A percentile compares a stretch with the other conserved stretches of the same genome.
Conservation (phyloP, 2,888 invertebrate species). For the Galerucella pusilla region DNA sequence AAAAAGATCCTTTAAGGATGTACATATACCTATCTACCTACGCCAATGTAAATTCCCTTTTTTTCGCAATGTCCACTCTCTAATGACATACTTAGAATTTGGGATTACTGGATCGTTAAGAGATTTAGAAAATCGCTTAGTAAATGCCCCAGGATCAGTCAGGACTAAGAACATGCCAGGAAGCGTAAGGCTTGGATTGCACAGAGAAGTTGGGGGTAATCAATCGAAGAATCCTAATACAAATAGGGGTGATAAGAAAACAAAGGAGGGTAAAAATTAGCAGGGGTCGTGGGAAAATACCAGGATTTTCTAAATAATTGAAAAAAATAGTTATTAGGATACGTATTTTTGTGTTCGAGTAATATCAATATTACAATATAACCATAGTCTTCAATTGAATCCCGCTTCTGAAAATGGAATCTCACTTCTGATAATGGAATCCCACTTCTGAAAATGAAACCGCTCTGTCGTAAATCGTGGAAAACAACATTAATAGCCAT, state of each 20-base stretch:
- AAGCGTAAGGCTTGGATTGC: slow-evolving; percentile 27
- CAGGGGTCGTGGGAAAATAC: slow-evolving; percentile 21
- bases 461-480: slow-evolving; percentile 4
- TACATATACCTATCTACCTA: neutral
- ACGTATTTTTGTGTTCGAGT: neutral
- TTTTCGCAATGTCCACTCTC: slow-evolving; percentile 37
- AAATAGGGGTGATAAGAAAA: slow-evolving; percentile 40
- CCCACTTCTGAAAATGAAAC: slow-evolving; percentile 7
- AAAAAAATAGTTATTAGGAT: neutral
- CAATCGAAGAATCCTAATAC: slow-evolving; percentile 35
- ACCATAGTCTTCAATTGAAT: too few species aligned
- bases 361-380: too few species aligned
- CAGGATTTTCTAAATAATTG: slow-evolving; percentile 9
- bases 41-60: slow-evolving; percentile 31
- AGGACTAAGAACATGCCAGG: slow-evolving; percentile 48
- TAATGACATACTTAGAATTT: slow-evolving; percentile 51
- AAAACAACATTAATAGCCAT: slow-evolving; percentile 11
- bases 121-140: slow-evolving; percentile 61
- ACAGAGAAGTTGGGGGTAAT: slow-evolving; percentile 9
- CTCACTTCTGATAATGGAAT: neutral
- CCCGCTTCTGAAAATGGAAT: neutral
- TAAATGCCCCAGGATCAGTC: slow-evolving; percentile 61
- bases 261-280: slow-evolving; percentile 12
- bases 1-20: neutral
- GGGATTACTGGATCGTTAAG: slow-evolving; percentile 61